Evolutionary conservation across 2,113 vertebrate genomes (phyloP).

Genomic region (Misgurnus mizolepis): DNA sequence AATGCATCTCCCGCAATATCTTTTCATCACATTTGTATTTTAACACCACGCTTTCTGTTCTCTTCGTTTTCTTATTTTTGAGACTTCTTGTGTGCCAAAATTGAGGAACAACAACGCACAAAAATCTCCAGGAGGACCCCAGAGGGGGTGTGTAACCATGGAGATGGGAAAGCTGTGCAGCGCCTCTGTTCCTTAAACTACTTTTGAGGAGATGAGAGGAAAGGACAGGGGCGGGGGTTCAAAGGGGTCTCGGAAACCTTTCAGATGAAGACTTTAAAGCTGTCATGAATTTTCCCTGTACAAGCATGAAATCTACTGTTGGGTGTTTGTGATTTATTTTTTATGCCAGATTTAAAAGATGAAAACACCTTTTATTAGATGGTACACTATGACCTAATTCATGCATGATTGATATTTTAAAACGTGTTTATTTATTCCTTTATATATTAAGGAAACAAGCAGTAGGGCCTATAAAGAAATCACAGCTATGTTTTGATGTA

Average conservation of each 20-base stretch:
- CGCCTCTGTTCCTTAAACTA: conserved; percentile 53
- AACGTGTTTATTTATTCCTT: background rate
- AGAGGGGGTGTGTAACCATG: conserved; percentile 53
- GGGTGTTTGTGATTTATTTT: conserved; percentile 1
- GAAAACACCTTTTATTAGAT: conserved; percentile 11
- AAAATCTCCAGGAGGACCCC: conserved; percentile 46
- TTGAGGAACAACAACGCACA: conserved; percentile 44
- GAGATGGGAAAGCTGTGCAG: conserved; percentile 53
- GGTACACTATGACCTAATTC: background rate
- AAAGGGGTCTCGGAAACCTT: conserved; percentile 41
- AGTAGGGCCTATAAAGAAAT: background rate
- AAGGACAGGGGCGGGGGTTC: conserved; percentile 22
- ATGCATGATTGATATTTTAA: conserved; percentile 7
- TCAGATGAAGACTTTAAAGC: conserved; percentile 41
- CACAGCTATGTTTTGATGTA: background rate
- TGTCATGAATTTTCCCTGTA: background rate
- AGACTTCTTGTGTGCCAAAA: conserved; percentile 36
- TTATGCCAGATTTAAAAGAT: conserved; percentile 1
- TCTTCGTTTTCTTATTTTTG: conserved; percentile 3
- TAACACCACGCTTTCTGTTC: conserved; percentile 55
- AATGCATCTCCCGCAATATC: conserved; percentile 71
- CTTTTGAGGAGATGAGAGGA: conserved; percentile 49
- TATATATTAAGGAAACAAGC: conserved; percentile 10
- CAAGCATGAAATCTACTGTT: background rate
- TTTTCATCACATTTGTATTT: conserved; percentile 50